Conservation (phyloP, 2,113 vertebrate genomes). For the Coturnix japonica region DNA sequence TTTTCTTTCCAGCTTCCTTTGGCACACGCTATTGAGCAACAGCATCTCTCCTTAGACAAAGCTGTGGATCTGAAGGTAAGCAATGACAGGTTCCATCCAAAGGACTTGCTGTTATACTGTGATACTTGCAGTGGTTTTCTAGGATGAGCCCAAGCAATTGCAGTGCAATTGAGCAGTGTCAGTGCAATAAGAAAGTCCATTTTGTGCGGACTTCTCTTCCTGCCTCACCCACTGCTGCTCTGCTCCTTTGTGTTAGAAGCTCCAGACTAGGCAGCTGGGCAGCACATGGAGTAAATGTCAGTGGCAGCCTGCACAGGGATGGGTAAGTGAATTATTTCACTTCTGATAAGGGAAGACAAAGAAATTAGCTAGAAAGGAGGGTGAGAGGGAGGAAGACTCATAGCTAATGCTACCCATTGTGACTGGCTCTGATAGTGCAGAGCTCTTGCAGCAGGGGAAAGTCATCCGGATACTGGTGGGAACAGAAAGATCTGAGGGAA, state of each 20-base stretch:
- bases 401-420: not conserved
- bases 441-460: not conserved
- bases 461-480: not conserved
- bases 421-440: not conserved
- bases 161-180: not conserved
- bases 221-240: not conserved
- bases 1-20: not conserved
- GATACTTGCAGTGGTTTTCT: not conserved
- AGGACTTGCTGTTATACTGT: not conserved
- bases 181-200: not conserved
- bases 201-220: not conserved
- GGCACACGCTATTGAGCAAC: not conserved
- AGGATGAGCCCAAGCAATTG: not conserved
- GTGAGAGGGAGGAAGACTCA: not conserved
- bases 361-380: not conserved
- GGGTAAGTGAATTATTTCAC: not conserved
- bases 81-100: not conserved
- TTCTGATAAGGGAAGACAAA: not conserved
- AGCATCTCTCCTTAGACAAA: not conserved
- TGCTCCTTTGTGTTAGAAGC: not conserved
- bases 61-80: slow-evolving; percentile 52
- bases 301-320: not conserved
- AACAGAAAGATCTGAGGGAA: not conserved
- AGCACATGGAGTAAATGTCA: not conserved
- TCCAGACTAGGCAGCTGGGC: not conserved